These are phyloP conservation scores for Nomada ruficornis DNA, from an alignment of 2,888 invertebrate species.

Conservation along the genomic window DNA sequence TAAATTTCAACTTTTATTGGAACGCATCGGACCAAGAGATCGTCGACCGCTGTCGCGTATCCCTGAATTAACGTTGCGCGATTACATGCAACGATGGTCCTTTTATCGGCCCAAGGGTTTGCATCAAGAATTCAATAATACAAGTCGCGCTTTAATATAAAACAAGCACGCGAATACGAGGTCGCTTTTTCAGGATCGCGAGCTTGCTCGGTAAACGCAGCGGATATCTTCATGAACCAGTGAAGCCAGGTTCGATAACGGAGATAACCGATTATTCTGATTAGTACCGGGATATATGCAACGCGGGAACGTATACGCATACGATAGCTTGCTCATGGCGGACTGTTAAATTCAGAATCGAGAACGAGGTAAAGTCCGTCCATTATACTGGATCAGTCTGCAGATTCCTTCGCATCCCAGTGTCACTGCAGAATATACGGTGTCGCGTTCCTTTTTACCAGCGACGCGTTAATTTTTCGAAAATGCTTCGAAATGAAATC, in stretches of 20 bases:
- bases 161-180: neutral
- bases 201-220: slow-evolving; percentile 32
- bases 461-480: neutral
- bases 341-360: slow-evolving; percentile 29
- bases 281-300: slow-evolving; percentile 48
- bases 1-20: slow-evolving; percentile 32
- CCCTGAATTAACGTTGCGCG: neutral
- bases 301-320: slow-evolving; percentile 1
- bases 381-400: neutral
- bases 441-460: neutral
- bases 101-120: neutral
- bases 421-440: neutral
- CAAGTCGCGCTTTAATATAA: slow-evolving; percentile 11
- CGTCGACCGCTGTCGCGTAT: slow-evolving; percentile 1
- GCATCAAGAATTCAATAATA: slow-evolving; percentile 16
- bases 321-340: neutral
- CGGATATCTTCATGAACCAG: slow-evolving; percentile 66
- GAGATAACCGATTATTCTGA: slow-evolving; percentile 68
- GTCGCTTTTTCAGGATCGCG: neutral
- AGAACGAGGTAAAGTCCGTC: neutral
- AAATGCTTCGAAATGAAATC: neutral
- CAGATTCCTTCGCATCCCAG: neutral
- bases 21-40: slow-evolving; percentile 9
- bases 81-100: neutral
- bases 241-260: slow-evolving; percentile 58